These are phyloP conservation scores for Nomada hirtipes DNA, from an alignment of 2,888 invertebrate species.

Conservation along the genomic window DNA sequence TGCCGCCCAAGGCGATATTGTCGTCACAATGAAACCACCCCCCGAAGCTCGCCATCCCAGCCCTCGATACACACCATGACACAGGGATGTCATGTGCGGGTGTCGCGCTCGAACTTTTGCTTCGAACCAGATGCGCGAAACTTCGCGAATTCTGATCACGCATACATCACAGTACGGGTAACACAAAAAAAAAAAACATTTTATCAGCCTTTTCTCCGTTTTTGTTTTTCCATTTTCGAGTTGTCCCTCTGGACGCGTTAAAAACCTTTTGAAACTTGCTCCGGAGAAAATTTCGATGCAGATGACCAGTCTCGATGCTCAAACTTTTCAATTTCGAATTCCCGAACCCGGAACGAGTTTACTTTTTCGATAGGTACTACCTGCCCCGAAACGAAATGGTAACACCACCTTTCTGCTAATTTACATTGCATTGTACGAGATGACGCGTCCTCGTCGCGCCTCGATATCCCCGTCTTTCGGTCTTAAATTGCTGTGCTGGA, in stretches of 20 bases:
- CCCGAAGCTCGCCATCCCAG: slow-evolving; percentile 62
- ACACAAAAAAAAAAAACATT: slow-evolving; percentile 51
- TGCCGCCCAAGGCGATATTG: slow-evolving; percentile 82
- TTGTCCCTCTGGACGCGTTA: slow-evolving; percentile 34
- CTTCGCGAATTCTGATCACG: slow-evolving; percentile 73
- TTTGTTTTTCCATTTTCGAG: slow-evolving; percentile 16
- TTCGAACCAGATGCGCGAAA: slow-evolving; percentile 72
- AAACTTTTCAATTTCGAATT: slow-evolving; percentile 51
- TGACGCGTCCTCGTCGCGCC: not conserved
- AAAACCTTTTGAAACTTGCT: slow-evolving; percentile 57
- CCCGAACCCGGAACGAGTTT: slow-evolving; percentile 14
- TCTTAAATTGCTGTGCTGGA: not conserved
- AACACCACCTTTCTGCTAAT: slow-evolving; percentile 2
- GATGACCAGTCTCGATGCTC: slow-evolving; percentile 33
- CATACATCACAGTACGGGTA: slow-evolving; percentile 65
- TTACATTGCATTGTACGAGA: slow-evolving; percentile 10
- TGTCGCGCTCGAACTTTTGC: slow-evolving; percentile 73
- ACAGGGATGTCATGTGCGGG: slow-evolving; percentile 67
- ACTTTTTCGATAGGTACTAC: slow-evolving; percentile 18
- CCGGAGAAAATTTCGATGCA: slow-evolving; percentile 60
- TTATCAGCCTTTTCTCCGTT: slow-evolving; percentile 54
- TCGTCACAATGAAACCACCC: slow-evolving; percentile 81
- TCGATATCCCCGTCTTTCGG: not conserved
- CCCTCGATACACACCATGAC: slow-evolving; percentile 66
- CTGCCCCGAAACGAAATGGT: slow-evolving; percentile 7